Conservation (phyloP, 1,140 invertebrate genomes). For the Lysiphlebus fabarum region DNA sequence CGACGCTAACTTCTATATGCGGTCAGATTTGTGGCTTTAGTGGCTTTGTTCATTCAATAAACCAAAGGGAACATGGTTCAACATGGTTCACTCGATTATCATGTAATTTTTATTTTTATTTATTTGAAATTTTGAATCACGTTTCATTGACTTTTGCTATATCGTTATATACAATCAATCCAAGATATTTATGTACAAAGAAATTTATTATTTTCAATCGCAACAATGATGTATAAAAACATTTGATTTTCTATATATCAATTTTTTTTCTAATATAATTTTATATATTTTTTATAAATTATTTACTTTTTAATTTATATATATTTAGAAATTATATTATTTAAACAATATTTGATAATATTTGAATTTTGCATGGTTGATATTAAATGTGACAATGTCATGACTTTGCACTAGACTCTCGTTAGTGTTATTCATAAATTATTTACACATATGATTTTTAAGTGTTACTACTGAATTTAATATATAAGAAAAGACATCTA, state of each 20-base stretch:
- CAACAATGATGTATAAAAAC: no score
- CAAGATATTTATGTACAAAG: not conserved
- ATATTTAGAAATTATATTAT: no score
- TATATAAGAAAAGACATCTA: not conserved
- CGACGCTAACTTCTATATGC: conserved; percentile 24
- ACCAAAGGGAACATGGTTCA: no score
- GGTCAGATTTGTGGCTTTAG: conserved; percentile 46
- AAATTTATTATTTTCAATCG: not conserved
- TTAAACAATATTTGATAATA: no score
- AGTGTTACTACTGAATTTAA: conserved; percentile 26
- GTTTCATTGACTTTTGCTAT: no score
- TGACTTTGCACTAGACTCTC: conserved; percentile 44
- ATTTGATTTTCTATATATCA: no score
- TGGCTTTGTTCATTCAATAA: conserved; percentile 32
- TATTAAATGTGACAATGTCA: conserved; percentile 23
- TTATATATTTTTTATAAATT: no score
- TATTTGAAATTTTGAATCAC: not conserved
- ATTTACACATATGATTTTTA: conserved; percentile 45
- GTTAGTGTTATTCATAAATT: conserved; percentile 53
- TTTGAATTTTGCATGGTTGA: conserved; percentile 34
- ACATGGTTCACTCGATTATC: not conserved
- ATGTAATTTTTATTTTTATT: not conserved
- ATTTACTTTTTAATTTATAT: no score
- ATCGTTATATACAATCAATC: no score
- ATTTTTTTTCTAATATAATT: no score